Percentiles rank a stretch among this genome's conserved stretches.
Conservation (phyloP, 1,140 invertebrate species). For the Panagrolaimus sp. region DNA sequence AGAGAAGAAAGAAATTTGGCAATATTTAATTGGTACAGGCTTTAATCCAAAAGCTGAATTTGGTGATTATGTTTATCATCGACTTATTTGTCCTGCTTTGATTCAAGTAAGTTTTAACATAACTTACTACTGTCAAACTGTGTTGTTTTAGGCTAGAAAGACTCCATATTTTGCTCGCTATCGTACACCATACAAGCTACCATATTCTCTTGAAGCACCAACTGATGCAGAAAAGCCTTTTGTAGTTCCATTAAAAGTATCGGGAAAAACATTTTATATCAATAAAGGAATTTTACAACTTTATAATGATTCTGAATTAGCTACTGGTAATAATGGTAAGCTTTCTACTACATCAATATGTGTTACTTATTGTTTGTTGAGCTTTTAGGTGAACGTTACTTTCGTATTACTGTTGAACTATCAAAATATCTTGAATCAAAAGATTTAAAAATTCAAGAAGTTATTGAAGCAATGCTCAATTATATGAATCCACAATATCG, state of each 20-base stretch:
- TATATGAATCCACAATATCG: constrained; percentile 16
- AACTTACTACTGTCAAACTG: too few species aligned
- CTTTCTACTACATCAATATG: not conserved
- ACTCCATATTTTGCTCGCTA: not conserved
- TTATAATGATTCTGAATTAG: constrained; percentile 9
- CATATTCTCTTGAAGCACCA: not conserved
- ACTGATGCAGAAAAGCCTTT: not conserved
- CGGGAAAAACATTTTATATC: constrained; percentile 10
- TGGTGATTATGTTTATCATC: constrained; percentile 17
- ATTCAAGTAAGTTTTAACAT: not conserved
- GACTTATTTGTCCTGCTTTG: constrained; percentile 18
- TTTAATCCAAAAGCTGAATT: constrained; percentile 16
- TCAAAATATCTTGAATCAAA: constrained; percentile 5
- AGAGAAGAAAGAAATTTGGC: constrained; percentile 18
- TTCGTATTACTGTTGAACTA: constrained; percentile 13
- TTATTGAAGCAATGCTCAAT: constrained; percentile 12
- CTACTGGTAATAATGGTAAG: constrained; percentile 17
- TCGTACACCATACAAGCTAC: not conserved
- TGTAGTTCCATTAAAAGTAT: not conserved
- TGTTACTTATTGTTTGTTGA: not conserved
- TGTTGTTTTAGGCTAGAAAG: not conserved
- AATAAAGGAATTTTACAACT: constrained; percentile 16
- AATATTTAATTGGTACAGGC: constrained; percentile 10
- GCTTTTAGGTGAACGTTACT: constrained; percentile 16
- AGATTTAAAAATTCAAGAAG: not conserved